Percentiles rank a stretch among this genome's conserved stretches.
Evolutionary conservation across 1,140 invertebrate species (phyloP).

Genomic region (Drepana arcuata): DNA sequence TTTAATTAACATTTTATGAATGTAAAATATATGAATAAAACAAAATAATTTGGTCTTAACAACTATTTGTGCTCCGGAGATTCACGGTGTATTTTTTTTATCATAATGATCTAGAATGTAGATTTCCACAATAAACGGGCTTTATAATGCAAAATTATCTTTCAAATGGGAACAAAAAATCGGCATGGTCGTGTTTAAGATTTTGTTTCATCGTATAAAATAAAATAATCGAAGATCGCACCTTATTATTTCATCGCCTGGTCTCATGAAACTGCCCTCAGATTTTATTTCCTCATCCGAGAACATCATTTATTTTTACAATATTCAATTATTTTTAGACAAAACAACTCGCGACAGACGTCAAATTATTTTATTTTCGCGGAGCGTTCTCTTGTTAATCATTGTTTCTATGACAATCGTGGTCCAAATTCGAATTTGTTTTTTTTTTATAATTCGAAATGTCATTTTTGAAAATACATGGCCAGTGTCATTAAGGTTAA

Average conservation of each 20-base stretch:
- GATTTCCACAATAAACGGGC: too few relatives aligned
- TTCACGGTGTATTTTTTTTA: too few relatives aligned
- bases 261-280: conserved; percentile 43
- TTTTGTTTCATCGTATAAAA: conserved; percentile 33
- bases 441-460: conserved; percentile 20
- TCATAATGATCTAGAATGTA: too few relatives aligned
- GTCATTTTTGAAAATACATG: conserved; percentile 28
- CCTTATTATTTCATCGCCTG: conserved; percentile 63
- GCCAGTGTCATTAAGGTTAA: conserved; percentile 9
- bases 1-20: too few relatives aligned
- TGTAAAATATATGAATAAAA: too few relatives aligned
- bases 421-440: conserved; percentile 36
- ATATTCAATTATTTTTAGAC: conserved; percentile 61
- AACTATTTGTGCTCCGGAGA: too few relatives aligned
- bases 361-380: conserved; percentile 44
- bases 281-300: conserved; percentile 63
- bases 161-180: too few relatives aligned
- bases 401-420: conserved; percentile 37
- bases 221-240: conserved; percentile 52
- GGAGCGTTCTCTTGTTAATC: conserved; percentile 38
- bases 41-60: too few relatives aligned
- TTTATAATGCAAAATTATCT: too few relatives aligned
- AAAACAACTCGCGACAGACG: too few relatives aligned
- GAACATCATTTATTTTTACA: conserved; percentile 62
- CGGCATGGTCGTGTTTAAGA: conserved; percentile 22